phyloP scores from a whole-genome alignment of 2,113 vertebrate genomes.

The Nothoprocta perdicaria region DNA sequence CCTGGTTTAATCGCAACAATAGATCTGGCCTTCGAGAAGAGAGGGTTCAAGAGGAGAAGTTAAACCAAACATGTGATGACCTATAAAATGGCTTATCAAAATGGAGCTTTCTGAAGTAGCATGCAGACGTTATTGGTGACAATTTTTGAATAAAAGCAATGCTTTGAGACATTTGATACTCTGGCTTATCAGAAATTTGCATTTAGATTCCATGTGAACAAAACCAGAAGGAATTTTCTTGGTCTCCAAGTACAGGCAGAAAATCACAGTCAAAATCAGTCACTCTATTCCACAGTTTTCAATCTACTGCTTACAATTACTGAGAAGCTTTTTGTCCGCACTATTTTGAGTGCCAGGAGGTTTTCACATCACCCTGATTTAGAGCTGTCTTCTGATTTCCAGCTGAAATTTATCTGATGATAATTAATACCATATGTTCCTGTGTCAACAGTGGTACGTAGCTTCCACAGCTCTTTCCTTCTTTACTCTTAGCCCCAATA shows the following conservation, averaged over 20 bases:
- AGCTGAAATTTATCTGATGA: slow-evolving; percentile 22
- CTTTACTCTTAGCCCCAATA: slow-evolving; percentile 18
- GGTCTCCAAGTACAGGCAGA: neutral
- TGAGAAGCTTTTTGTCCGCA: neutral
- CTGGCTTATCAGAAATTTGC: neutral
- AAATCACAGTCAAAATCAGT: neutral
- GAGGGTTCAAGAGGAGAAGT: neutral
- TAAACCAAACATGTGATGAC: neutral
- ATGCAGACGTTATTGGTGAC: neutral
- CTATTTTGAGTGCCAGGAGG: neutral
- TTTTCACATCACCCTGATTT: neutral
- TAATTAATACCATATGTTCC: slow-evolving; percentile 10
- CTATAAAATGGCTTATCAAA: neutral
- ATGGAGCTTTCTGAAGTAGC: neutral
- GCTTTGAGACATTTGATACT: neutral
- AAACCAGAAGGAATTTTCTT: neutral
- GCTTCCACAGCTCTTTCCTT: slow-evolving; percentile 16
- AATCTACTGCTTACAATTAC: slow-evolving; percentile 1
- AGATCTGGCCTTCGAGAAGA: neutral
- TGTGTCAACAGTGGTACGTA: neutral
- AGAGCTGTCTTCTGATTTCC: slow-evolving; percentile 11
- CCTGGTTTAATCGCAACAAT: neutral
- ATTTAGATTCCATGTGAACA: neutral
- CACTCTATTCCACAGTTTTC: neutral
- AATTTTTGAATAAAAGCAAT: neutral